Conservation (phyloP, 1,140 invertebrate species). For the Procambarus virginalis region DNA sequence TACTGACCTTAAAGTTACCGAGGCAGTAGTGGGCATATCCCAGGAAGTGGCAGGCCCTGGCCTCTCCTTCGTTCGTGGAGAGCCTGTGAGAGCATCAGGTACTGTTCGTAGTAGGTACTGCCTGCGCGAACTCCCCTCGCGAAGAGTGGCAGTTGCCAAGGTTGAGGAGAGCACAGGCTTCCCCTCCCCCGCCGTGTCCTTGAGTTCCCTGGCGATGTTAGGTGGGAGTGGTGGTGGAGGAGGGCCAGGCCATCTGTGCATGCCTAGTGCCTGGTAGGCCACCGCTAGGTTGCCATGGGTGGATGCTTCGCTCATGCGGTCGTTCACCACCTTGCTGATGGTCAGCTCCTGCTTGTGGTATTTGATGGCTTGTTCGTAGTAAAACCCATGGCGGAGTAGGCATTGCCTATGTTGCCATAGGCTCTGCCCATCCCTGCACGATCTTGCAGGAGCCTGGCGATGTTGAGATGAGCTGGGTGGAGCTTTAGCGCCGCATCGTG, state of each 20-base stretch:
- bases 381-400: constrained; percentile 91
- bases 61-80: constrained; percentile 96
- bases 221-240: constrained; percentile 85
- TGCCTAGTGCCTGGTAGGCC: constrained; percentile 94
- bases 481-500: constrained; percentile 93
- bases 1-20: constrained; percentile 86
- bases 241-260: constrained; percentile 94
- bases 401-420: constrained; percentile 95
- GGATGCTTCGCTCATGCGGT: constrained; percentile 94
- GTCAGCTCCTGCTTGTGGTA: constrained; percentile 95
- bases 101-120: constrained; percentile 96
- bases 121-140: constrained; percentile 90
- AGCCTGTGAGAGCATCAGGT: constrained; percentile 94
- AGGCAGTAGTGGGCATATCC: constrained; percentile 96
- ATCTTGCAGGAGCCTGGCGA: constrained; percentile 87
- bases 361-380: constrained; percentile 94
- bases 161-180: constrained; percentile 93
- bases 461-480: constrained; percentile 91
- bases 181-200: constrained; percentile 95
- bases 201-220: constrained; percentile 92
- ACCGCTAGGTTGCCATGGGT: constrained; percentile 97
- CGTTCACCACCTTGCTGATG: constrained; percentile 96
- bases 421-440: constrained; percentile 92
- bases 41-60: constrained; percentile 95
- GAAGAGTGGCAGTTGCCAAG: constrained; percentile 95